Evolutionary conservation across 2,797 vertebrate genomes (phyloP).

Genomic region (Sparus aurata): DNA sequence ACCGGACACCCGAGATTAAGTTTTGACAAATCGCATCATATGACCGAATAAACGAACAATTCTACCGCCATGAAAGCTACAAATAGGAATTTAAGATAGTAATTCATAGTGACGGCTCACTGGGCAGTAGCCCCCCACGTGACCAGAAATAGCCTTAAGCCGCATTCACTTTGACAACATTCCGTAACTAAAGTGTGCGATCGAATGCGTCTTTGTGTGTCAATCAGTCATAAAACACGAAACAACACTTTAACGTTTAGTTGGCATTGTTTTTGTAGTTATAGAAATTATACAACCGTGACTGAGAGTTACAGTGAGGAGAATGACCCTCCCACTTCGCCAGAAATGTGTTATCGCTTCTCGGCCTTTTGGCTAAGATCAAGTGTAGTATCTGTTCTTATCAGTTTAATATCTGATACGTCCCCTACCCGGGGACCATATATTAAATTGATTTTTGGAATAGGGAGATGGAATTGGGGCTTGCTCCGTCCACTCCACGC

Average conservation of each 20-base stretch:
- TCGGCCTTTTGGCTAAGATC: constrained; percentile 17
- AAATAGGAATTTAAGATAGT: fast-evolving
- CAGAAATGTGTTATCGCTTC: not conserved
- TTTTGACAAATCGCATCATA: fast-evolving
- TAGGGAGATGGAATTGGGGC: constrained; percentile 75
- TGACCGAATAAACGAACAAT: not conserved
- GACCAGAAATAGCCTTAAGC: not conserved
- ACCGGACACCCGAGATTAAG: too few relatives aligned
- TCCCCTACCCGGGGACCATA: constrained; percentile 23
- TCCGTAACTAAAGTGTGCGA: fast-evolving
- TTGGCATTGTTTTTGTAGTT: not conserved
- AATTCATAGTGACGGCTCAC: not conserved
- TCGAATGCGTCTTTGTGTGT: fast-evolving
- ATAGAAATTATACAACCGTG: not conserved
- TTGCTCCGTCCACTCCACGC: constrained; percentile 50
- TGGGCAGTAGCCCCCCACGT: not conserved
- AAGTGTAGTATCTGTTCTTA: constrained; percentile 44
- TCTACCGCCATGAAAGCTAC: fast-evolving
- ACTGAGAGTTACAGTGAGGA: not conserved
- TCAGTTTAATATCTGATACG: constrained; percentile 72
- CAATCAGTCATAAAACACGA: fast-evolving
- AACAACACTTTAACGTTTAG: fast-evolving
- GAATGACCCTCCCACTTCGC: fast-evolving
- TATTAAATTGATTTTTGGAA: constrained; percentile 66
- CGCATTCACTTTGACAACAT: not conserved